phyloP scores from a whole-genome alignment of 2,888 invertebrate species.

The Chironomus tentans region DNA sequence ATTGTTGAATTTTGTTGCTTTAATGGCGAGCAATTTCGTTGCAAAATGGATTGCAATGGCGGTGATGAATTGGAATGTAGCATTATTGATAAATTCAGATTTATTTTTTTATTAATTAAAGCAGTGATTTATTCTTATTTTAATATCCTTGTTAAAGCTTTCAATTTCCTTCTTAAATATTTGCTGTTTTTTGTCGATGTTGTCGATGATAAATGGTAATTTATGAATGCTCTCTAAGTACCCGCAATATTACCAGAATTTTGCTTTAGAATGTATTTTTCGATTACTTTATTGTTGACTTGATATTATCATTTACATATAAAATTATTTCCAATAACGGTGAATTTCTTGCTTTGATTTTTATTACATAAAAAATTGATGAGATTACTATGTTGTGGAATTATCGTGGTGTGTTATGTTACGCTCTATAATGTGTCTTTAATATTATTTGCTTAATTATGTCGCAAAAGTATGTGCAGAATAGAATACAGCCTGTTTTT shows the following conservation, averaged over 20 bases:
- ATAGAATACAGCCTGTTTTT: not conserved
- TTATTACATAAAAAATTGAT: not conserved
- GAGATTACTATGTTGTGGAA: not conserved
- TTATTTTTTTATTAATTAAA: not conserved
- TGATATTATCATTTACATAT: not conserved
- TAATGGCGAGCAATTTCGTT: conserved; percentile 27
- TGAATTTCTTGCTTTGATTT: not conserved
- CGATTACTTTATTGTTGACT: not conserved
- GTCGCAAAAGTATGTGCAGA: not conserved
- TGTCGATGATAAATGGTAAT: not conserved
- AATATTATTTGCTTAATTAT: not conserved
- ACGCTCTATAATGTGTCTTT: not conserved
- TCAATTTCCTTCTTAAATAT: conserved; percentile 2
- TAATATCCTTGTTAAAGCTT: not conserved
- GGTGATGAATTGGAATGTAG: conserved; percentile 27
- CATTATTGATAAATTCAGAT: not conserved
- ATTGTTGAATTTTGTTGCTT: conserved; percentile 27
- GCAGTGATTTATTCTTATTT: too few species aligned
- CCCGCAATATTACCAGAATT: not conserved
- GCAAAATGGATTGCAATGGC: conserved; percentile 29
- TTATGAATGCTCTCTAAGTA: conserved; percentile 18
- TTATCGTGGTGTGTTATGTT: not conserved
- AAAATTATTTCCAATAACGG: too few species aligned
- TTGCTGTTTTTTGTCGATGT: not conserved
- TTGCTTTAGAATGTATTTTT: not conserved